Evolutionary conservation across 2,888 invertebrate genomes (phyloP), one percentile per base, ranked within the genome.

Genomic region (Clepsis dumicolana): DNA sequence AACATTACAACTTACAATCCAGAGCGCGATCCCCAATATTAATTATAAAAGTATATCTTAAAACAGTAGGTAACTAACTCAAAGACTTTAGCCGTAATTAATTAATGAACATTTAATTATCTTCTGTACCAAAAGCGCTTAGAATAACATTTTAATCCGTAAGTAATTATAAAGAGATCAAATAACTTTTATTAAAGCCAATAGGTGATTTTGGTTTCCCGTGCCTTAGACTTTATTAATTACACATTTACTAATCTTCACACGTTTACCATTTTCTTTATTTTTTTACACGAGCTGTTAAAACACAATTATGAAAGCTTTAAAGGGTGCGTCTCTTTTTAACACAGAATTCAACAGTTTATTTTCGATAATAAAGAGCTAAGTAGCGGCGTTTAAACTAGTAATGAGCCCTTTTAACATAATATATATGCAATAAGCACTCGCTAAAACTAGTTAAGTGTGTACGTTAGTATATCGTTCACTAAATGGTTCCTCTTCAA

Each of bases 171-270:
- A n/a, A 32, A 61, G 41, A 35, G 32, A 54, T 32, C 54, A 32
- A 32, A 61, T 32, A 14, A 65, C 27, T 38, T n/a, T 64, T 86
- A 74, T 80, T 61, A 52, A 54, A 25, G 21, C 12, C n/a, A 35
- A 66, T 48, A 44, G 41, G 54, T 50, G 24, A 32, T 16, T 52
- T 35, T 50, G 38, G 41, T 21, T 62, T 63, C 81, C 81, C 75
- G 8, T 4, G 18, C 4, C 2, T 48, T 3, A 21, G 12, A 48
- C 10, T 48, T 48, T 12, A 10, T 48, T 48, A 48, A 48, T 48
- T 48, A 48, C 21, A 21, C 12, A 48, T 21, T 48, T 48, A 48
- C 16, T 44, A 7, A 18, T 48, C 48, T 48, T 44, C 16, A 16
- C 21, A 48, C 48, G 48, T 48, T 16, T 12, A 48, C 12, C n/a